A percentile compares a stretch with the other conserved stretches of the same genome.
These are phyloP conservation scores for Platysternon megacephalum DNA, from an alignment of 2,113 vertebrate genomes.

Conservation along the genomic window DNA sequence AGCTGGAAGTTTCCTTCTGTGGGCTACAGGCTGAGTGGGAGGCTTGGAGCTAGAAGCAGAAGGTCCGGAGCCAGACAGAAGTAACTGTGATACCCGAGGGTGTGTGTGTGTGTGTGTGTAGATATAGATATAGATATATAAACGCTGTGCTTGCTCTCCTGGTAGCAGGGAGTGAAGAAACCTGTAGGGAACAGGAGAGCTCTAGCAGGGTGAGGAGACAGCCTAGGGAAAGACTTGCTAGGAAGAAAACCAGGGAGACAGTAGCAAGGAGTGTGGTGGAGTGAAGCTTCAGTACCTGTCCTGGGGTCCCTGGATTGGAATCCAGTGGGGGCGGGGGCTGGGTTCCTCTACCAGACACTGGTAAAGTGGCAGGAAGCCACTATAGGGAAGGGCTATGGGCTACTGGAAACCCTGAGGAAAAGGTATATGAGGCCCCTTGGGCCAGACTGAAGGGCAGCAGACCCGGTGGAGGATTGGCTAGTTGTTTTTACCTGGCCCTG, in stretches of 20 bases:
- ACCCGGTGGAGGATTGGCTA: neutral
- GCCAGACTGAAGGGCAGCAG: neutral
- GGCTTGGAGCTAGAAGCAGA: too few relatives aligned
- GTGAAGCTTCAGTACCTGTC: neutral
- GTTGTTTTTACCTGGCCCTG: neutral
- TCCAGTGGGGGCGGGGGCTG: neutral
- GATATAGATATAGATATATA: too few relatives aligned
- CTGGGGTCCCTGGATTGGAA: neutral
- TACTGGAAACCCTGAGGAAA: neutral
- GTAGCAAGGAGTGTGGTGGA: neutral
- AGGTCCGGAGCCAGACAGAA: neutral
- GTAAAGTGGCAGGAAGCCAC: too few relatives aligned
- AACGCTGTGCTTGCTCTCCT: too few relatives aligned
- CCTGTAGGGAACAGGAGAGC: neutral
- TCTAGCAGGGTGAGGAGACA: neutral
- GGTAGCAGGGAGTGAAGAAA: neutral
- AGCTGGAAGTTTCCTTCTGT: neutral
- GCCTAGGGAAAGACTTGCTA: neutral
- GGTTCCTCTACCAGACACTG: neutral
- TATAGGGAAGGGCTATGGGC: neutral
- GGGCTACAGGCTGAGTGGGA: too few relatives aligned
- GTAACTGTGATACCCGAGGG: too few relatives aligned
- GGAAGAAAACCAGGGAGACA: neutral
- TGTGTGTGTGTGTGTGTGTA: too few relatives aligned
- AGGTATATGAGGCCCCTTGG: neutral